phyloP scores from a whole-genome alignment of 2,113 vertebrate genomes.

The Hepsetus odoe region DNA sequence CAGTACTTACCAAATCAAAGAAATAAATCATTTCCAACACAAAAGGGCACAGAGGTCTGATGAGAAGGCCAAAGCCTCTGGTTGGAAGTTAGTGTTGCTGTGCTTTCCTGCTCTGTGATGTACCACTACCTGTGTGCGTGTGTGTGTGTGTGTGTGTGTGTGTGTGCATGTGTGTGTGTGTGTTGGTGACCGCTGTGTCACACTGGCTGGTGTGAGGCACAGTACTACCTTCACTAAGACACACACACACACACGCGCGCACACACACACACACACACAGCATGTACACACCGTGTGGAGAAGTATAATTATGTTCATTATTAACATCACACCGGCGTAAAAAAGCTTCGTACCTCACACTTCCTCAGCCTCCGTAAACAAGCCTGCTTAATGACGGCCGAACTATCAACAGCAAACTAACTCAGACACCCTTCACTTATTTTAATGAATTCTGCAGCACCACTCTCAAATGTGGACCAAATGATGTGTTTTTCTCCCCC shows the following conservation, averaged over 20 bases:
- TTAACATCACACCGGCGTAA: conserved; percentile 51
- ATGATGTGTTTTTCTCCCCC: neutral
- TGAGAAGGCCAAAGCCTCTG: neutral
- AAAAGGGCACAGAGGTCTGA: neutral
- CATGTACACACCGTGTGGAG: conserved; percentile 18
- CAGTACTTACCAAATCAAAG: conserved; percentile 10
- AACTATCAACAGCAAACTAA: conserved; percentile 36
- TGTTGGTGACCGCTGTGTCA: conserved; percentile 26
- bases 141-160: neutral
- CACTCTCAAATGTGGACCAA: conserved; percentile 27
- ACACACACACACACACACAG: conserved; percentile 8
- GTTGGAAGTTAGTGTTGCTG: neutral
- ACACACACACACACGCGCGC: neutral
- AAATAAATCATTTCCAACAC: neutral
- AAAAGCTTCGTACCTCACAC: conserved; percentile 4
- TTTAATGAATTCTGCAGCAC: conserved; percentile 41
- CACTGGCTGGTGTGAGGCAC: conserved; percentile 64
- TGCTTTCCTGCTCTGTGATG: conserved; percentile 28
- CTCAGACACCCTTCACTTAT: conserved; percentile 45
- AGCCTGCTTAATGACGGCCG: conserved; percentile 38
- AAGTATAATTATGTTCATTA: conserved; percentile 56
- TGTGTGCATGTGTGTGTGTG: neutral
- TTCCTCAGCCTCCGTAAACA: conserved; percentile 36
- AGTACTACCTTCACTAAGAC: conserved; percentile 19
- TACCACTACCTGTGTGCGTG: conserved; percentile 23